phyloP scores from a whole-genome alignment of 2,113 vertebrate species.

The Chaenocephalus aceratus region DNA sequence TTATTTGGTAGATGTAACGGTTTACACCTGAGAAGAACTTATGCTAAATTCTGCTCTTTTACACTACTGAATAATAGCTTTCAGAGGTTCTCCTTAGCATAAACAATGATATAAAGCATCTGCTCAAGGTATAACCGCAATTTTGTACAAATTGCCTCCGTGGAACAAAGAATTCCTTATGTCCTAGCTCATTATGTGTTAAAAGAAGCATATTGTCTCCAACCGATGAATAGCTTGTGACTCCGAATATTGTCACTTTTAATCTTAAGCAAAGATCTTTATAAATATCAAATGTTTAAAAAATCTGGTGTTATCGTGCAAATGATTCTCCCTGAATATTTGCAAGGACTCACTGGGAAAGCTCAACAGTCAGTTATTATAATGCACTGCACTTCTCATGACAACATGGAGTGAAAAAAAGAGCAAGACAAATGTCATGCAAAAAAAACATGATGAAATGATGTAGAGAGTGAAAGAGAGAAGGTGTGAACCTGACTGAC shows the following conservation, averaged over 20 bases:
- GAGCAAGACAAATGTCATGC: conserved; percentile 12
- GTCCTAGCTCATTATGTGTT: conserved; percentile 23
- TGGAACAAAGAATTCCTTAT: conserved; percentile 30
- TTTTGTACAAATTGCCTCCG: too few species aligned
- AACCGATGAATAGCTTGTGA: not conserved
- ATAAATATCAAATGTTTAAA: not conserved
- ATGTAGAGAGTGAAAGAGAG: conserved; percentile 29
- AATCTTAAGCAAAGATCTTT: not conserved
- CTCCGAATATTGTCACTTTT: not conserved
- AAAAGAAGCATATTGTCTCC: conserved; percentile 14
- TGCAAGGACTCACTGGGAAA: not conserved
- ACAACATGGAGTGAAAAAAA: not conserved
- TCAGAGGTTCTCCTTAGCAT: not conserved
- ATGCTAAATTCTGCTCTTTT: not conserved
- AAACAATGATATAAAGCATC: not conserved
- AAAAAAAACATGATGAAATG: conserved; percentile 8
- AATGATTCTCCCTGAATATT: not conserved
- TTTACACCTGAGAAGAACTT: not conserved
- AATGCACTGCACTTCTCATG: not conserved
- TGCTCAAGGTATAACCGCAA: too few species aligned
- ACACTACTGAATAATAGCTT: not conserved
- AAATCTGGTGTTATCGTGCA: not conserved
- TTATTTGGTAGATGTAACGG: conserved; percentile 6
- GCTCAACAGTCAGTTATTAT: not conserved
- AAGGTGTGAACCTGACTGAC: conserved; percentile 48